Base-by-base conservation (phyloP, 2,888 invertebrate genomes). In the Philereme transversata region DNA sequence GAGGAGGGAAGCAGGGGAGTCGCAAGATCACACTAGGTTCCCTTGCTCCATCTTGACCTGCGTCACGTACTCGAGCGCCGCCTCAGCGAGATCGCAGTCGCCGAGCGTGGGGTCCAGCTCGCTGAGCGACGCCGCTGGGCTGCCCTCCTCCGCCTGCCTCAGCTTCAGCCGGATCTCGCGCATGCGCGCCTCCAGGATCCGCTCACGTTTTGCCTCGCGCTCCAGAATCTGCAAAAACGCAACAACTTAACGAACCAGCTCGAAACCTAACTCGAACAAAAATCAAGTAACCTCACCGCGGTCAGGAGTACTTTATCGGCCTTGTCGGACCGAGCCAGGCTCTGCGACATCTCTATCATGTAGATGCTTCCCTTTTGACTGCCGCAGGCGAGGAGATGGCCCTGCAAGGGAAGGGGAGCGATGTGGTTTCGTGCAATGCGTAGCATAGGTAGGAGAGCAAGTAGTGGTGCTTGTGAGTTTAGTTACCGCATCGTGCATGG, bases 131-230 rank as follows among this genome's bases (percentile, higher is more conserved):
- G 10, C 57, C 38, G 41, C 58, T 48, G 75, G 79, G 68, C 78
- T 77, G 62, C 76, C 82, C 64, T 84, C 85, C 61, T 84, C 86
- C 44, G 82, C 86, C 71, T 86, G 83, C 43, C 84, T 78, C 77
- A 70, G 69, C 84, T 95, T 95, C 11, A 96, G 84, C 48, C 95
- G 93, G 67, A 97, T 93, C 87, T 98, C 98, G 65, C 98, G 94
- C 77, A 96, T 94, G 72, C 97, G 95, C 4, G 97, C 95, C 82
- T 98, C 98, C 70, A 98, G 92, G 58, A 98, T 98, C 82, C 97
- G 97, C 83, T 98, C 98, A 57, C 98, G 93, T 60, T 96, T 95
- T 57, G 95, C 95, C 87, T 98, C 98, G 53, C 98, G 93, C 72
- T 98, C 98, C 74, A 98, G 94, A 93, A 97, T 95, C 97, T 97